These are phyloP conservation scores for Lampris incognitus DNA, from an alignment of 2,113 vertebrate species.

Conservation along the genomic window DNA sequence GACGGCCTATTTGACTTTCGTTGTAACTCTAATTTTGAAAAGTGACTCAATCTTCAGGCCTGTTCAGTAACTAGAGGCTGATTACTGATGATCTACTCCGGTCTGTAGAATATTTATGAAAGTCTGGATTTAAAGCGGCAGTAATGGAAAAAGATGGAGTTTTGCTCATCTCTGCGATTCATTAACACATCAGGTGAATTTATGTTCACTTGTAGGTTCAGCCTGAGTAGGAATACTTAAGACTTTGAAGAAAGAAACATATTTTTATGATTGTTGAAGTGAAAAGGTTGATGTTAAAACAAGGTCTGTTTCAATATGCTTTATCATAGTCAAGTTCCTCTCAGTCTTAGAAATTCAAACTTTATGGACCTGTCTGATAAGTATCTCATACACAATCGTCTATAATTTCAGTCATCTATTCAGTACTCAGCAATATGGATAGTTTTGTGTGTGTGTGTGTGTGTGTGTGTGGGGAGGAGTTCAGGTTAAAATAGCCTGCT, in stretches of 20 bases:
- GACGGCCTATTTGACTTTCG: not conserved
- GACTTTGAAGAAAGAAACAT: not conserved
- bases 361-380: not conserved
- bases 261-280: not conserved
- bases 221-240: not conserved
- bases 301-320: not conserved
- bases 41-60: constrained; percentile 3
- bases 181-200: not conserved
- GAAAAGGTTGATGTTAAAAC: not conserved
- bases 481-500: not conserved
- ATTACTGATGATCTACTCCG: not conserved
- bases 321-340: not conserved
- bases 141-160: not conserved
- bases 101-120: constrained; percentile 21
- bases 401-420: not conserved
- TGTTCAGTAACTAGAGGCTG: constrained; percentile 7
- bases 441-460: not conserved
- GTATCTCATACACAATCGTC: not conserved
- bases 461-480: not conserved
- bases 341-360: not conserved
- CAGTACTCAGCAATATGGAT: not conserved
- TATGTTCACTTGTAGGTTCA: not conserved
- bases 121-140: not conserved
- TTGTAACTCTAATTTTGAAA: not conserved
- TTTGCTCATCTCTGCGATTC: not conserved